phyloP scores from a whole-genome alignment of 2,113 vertebrate genomes.

The Romanogobio albipinnatus region DNA sequence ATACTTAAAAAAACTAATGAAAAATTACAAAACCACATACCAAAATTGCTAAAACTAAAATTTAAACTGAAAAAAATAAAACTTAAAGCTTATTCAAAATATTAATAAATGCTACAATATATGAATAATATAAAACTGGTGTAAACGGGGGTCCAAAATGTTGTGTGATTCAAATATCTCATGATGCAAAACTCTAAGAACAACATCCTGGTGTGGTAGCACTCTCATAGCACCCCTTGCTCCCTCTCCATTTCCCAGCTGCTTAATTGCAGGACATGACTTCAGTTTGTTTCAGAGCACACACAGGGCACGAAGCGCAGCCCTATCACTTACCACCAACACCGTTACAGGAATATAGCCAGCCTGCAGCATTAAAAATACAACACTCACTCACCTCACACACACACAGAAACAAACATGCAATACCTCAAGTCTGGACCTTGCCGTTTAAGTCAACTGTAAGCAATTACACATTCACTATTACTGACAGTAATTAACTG shows the following conservation, averaged over 20 bases:
- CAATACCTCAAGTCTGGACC: neutral
- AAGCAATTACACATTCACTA: neutral
- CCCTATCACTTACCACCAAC: slow-evolving; percentile 46
- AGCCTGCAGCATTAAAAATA: slow-evolving; percentile 37
- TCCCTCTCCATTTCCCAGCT: neutral
- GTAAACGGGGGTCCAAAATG: neutral
- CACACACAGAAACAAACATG: neutral
- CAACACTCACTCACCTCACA: slow-evolving; percentile 2
- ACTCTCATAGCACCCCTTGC: neutral
- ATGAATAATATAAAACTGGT: neutral
- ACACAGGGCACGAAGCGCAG: slow-evolving; percentile 26
- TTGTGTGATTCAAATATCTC: neutral
- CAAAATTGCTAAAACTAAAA: too few species aligned
- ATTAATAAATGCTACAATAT: neutral
- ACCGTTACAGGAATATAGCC: slow-evolving; percentile 40
- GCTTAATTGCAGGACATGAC: slow-evolving; percentile 44
- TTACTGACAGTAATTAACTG: neutral
- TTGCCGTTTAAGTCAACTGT: neutral
- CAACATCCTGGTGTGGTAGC: neutral
- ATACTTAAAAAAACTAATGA: neutral
- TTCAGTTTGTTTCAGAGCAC: slow-evolving; percentile 37
- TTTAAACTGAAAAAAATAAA: neutral
- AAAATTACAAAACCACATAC: too few species aligned
- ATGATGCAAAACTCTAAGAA: neutral
- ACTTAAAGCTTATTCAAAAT: neutral